These are phyloP conservation scores for Mobula hypostoma DNA, from an alignment of 2,113 vertebrate species.

Conservation along the genomic window DNA sequence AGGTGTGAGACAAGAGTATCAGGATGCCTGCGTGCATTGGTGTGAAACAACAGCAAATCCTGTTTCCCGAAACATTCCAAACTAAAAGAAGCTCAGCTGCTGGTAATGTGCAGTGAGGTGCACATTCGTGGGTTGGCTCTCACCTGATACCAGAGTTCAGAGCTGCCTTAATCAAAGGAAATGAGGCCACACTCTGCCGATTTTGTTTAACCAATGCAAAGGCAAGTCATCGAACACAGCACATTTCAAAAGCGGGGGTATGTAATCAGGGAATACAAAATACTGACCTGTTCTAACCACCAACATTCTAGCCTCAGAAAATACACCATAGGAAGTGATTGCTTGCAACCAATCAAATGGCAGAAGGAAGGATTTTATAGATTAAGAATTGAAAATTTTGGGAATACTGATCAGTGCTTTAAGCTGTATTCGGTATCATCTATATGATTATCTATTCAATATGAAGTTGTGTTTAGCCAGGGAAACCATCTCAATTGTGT, in stretches of 20 bases:
- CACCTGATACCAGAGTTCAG: not conserved
- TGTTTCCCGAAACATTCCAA: not conserved
- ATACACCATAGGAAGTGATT: not conserved
- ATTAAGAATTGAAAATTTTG: no score
- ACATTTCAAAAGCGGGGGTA: not conserved
- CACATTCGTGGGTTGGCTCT: not conserved
- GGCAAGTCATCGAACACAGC: not conserved
- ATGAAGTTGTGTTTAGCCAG: not conserved
- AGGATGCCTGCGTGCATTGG: not conserved
- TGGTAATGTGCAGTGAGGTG: not conserved
- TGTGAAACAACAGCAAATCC: not conserved
- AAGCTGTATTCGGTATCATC: not conserved
- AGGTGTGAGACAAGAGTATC: not conserved
- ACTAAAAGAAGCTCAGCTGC: not conserved
- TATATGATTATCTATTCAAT: not conserved
- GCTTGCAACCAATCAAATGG: not conserved
- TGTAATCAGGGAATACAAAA: not conserved
- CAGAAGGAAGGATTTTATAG: not conserved
- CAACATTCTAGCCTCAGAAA: not conserved
- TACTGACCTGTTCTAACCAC: not conserved
- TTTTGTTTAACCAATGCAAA: not conserved
- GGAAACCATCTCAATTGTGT: not conserved
- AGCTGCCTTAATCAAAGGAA: not conserved
- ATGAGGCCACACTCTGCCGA: not conserved
- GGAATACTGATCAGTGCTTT: no score